These are phyloP conservation scores for Drosophila mimica DNA, from an alignment of 2,888 invertebrate species.

Conservation along the genomic window DNA sequence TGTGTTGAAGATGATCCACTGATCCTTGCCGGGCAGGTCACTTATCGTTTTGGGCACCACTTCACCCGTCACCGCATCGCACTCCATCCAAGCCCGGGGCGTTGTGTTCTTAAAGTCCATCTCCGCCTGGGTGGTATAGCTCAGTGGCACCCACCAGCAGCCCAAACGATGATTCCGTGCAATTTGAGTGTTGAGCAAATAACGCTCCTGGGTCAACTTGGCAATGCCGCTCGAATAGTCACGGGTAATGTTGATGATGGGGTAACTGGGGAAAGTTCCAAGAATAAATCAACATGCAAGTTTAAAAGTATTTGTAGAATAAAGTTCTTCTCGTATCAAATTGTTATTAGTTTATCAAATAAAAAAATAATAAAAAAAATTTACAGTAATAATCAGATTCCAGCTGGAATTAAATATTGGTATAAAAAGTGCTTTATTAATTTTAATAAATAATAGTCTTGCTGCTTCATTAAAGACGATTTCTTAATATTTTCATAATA, in stretches of 20 bases:
- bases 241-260: conserved; percentile 89
- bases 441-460: neutral
- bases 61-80: conserved; percentile 66
- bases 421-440: neutral
- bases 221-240: conserved; percentile 87
- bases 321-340: neutral
- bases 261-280: conserved; percentile 86
- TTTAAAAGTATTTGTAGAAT: neutral
- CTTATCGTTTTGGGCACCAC: conserved; percentile 71
- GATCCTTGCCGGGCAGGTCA: conserved; percentile 85
- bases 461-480: neutral
- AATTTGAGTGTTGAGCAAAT: conserved; percentile 80
- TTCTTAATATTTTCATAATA: neutral
- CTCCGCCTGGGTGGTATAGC: conserved; percentile 86
- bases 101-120: conserved; percentile 86
- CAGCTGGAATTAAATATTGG: too few relatives aligned
- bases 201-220: conserved; percentile 87
- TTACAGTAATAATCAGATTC: too few relatives aligned
- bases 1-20: conserved; percentile 91
- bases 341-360: neutral
- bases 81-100: conserved; percentile 87
- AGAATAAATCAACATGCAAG: neutral
- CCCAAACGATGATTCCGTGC: conserved; percentile 60
- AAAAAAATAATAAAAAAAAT: too few relatives aligned
- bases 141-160: conserved; percentile 89